Base-by-base conservation (phyloP, 2,888 invertebrate genomes). In the Brenthis hecate region DNA sequence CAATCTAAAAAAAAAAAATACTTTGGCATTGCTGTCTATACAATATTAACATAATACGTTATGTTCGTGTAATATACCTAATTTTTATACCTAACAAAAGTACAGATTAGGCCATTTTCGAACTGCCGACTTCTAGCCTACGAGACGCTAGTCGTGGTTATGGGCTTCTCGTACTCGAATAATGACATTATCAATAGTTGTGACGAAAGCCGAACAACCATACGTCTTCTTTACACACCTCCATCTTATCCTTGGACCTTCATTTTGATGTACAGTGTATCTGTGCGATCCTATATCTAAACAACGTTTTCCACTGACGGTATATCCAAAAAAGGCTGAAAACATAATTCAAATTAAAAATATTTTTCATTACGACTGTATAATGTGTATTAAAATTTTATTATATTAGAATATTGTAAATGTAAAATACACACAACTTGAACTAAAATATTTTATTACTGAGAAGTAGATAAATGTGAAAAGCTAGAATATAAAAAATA, bases 261-360 rank as follows among this genome's bases (percentile, higher is more conserved):
- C 90, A 62, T 88, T 81, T 73, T 91, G 90, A 68, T 91, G 90
- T 2, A 91, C 75, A 0, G 86, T 89, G 71, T 82, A 90, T 63
- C 84, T 82, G 16, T 85, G 75, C 0, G 57, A 16, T 0, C 84
- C 86, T 13, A 90, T 80, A 56, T 87, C 79, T 36, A 91, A 75
- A 54, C 88, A 91, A 19, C 85, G 83, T 65, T 89, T 88, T 1
- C 91, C 90, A n/a, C 78, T 73, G 0, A 58, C 48, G 0, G 89
- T 87, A 54, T 75, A 78, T 2, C 88, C 87, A 73, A 90, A 90
- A 75, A 77, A 83, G 1, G 77, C 78, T 79, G 72, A 43, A 78
- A 77, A 63, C 48, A 43, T 43, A 43, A 55, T 13, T 48, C 43
- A 60, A 43, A 19, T 60, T 19, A 56, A 58, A 57, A 14, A 56